These are phyloP conservation scores for Dolichallabes microphthalmus DNA, from an alignment of 2,113 vertebrate genomes.

Conservation along the genomic window DNA sequence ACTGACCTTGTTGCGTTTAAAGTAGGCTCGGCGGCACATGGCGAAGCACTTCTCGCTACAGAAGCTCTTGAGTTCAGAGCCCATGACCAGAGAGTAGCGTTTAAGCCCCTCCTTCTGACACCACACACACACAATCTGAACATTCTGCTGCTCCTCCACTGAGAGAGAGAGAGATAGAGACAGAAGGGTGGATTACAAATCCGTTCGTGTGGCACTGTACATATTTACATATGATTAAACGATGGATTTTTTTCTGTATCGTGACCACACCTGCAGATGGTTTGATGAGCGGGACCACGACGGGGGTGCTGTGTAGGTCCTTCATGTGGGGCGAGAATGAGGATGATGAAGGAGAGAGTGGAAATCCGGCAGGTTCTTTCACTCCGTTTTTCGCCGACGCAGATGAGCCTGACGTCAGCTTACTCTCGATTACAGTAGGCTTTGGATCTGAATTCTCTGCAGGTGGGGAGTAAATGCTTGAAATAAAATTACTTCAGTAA, in stretches of 20 bases:
- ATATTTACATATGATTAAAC: not conserved
- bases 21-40: conserved; percentile 96
- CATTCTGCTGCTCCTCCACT: conserved; percentile 96
- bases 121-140: conserved; percentile 99
- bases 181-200: not conserved
- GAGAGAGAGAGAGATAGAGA: not conserved
- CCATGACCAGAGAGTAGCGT: conserved; percentile 98
- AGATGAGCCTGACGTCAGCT: conserved; percentile 54
- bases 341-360: conserved; percentile 64
- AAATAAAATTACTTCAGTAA: not conserved
- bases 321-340: conserved; percentile 64
- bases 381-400: conserved; percentile 63
- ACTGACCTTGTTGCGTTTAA: conserved; percentile 99
- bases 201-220: not conserved
- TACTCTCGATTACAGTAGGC: conserved; percentile 59
- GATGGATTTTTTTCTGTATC: not conserved
- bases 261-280: conserved; percentile 70
- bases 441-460: conserved; percentile 74
- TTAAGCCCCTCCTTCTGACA: conserved; percentile 99
- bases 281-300: conserved; percentile 75
- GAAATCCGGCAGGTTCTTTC: conserved; percentile 60
- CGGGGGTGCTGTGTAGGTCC: conserved; percentile 69
- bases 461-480: conserved; percentile 23
- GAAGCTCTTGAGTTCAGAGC: conserved; percentile 98
- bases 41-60: conserved; percentile 99